Evolutionary conservation across 2,797 vertebrate genomes (phyloP).

Genomic region (Megalops cyprinoides): DNA sequence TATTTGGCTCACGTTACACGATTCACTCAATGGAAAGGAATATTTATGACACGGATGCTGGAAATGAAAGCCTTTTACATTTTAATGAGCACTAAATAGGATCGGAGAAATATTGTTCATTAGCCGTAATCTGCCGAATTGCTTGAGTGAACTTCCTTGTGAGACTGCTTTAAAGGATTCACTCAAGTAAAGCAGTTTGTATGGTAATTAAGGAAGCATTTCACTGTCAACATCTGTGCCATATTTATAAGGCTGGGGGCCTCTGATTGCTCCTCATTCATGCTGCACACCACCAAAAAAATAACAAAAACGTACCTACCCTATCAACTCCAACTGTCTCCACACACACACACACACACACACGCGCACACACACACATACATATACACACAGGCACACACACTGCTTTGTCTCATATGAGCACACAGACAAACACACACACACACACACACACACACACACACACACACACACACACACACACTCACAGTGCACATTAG

Average conservation of each 20-base stretch:
- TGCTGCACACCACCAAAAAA: constrained; percentile 61
- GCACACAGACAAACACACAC: not conserved
- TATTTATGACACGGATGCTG: constrained; percentile 83
- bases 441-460: constrained; percentile 38
- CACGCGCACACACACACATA: constrained; percentile 39
- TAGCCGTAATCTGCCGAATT: constrained; percentile 92
- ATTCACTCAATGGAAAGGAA: constrained; percentile 62
- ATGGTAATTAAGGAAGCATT: constrained; percentile 98
- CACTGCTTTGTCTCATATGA: too few species aligned
- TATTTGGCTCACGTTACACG: constrained; percentile 54
- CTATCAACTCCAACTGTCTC: constrained; percentile 19
- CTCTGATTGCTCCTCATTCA: constrained; percentile 61
- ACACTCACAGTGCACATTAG: constrained; percentile 74
- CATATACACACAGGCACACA: not conserved
- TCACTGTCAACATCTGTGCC: constrained; percentile 91
- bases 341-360: not conserved
- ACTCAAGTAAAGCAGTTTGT: constrained; percentile 96
- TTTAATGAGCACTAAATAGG: constrained; percentile 89
- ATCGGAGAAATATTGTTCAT: constrained; percentile 88
- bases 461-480: not conserved
- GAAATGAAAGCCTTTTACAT: constrained; percentile 85
- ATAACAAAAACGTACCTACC: constrained; percentile 74
- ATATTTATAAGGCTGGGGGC: constrained; percentile 81
- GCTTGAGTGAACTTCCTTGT: constrained; percentile 91
- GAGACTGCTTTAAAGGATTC: constrained; percentile 91